Conservation (phyloP, 2,113 vertebrate genomes). For the Zeus faber region DNA sequence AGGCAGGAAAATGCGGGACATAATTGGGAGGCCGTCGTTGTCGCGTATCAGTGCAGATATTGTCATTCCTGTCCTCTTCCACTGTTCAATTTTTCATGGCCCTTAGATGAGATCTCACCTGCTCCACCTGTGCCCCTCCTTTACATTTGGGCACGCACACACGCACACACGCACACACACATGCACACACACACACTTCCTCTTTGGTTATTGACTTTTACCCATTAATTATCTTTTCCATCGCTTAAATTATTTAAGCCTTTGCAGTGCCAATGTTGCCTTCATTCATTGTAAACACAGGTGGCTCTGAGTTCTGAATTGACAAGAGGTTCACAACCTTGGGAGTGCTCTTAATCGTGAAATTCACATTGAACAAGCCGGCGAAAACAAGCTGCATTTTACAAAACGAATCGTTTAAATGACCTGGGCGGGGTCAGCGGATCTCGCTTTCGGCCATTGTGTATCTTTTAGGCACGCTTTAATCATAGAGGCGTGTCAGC, state of each 20-base stretch:
- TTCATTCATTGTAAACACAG: constrained; percentile 38
- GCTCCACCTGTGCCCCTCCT: constrained; percentile 62
- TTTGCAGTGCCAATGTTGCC: constrained; percentile 58
- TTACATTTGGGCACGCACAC: constrained; percentile 12
- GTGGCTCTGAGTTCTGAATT: constrained; percentile 28
- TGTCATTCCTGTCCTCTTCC: constrained; percentile 69
- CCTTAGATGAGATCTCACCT: constrained; percentile 72
- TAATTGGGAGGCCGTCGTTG: constrained; percentile 59
- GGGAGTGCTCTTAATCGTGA: constrained; percentile 18
- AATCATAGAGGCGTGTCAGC: no score
- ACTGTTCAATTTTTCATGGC: constrained; percentile 76
- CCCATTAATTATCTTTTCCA: constrained; percentile 74
- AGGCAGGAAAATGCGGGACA: constrained; percentile 54
- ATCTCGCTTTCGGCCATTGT: no score
- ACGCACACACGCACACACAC: constrained; percentile 21
- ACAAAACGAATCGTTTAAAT: no score
- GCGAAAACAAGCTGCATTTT: neutral
- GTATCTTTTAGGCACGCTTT: no score
- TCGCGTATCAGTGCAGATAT: constrained; percentile 58
- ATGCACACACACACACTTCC: constrained; percentile 23
- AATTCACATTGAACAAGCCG: neutral
- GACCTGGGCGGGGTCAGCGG: no score
- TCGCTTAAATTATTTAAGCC: constrained; percentile 72
- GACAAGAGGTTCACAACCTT: constrained; percentile 29
- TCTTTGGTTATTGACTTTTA: constrained; percentile 62